Conservation (phyloP, 1,140 invertebrate genomes). For the Ips nitidus region DNA sequence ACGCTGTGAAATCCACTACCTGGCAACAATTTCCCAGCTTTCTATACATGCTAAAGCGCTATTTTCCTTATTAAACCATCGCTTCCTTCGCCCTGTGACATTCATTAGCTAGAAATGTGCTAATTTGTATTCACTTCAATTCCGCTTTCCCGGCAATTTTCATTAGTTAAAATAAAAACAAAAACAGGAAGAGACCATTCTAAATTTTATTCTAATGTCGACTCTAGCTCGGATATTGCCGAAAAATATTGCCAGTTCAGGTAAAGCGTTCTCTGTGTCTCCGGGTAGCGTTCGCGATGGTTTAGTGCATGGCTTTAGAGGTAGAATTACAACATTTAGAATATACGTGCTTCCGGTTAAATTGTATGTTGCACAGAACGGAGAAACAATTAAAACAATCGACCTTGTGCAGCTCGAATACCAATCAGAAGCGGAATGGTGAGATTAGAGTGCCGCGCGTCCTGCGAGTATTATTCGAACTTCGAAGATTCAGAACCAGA, state of each 20-base stretch:
- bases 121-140: conserved; percentile 26
- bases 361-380: conserved; percentile 33
- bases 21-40: no score
- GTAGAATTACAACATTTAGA: conserved; percentile 33
- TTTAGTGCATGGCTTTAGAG: conserved; percentile 31
- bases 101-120: conserved; percentile 16
- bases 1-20: no score
- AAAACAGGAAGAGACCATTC: conserved; percentile 22
- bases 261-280: conserved; percentile 25
- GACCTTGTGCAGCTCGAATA: conserved; percentile 27
- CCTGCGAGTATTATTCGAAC: conserved; percentile 1
- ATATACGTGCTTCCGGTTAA: conserved; percentile 29
- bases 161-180: conserved; percentile 32
- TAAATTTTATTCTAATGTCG: conserved; percentile 36
- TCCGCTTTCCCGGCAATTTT: conserved; percentile 16
- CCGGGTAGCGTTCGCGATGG: conserved; percentile 27
- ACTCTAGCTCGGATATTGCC: conserved; percentile 28
- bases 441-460: conserved; percentile 3
- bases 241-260: conserved; percentile 33
- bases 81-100: neutral
- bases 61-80: neutral
- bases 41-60: no score
- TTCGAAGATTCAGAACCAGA: neutral
- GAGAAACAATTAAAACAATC: conserved; percentile 35
- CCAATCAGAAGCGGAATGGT: conserved; percentile 14